Evolutionary conservation across 2,888 invertebrate genomes (phyloP).

Genomic region (Troides helena): DNA sequence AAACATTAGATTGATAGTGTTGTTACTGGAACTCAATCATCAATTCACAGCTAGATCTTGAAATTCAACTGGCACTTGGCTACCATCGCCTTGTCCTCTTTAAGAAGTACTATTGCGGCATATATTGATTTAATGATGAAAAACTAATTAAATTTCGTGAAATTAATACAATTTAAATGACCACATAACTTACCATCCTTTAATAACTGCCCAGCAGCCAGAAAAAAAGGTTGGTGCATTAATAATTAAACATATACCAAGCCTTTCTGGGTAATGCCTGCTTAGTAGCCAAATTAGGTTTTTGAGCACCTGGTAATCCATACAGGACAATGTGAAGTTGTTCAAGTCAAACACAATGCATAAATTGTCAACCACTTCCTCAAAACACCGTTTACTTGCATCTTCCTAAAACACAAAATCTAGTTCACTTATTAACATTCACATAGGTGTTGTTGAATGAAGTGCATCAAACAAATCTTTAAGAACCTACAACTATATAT

Average conservation of each 20-base stretch:
- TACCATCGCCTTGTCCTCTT: too few relatives aligned
- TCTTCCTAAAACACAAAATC: constrained; percentile 78
- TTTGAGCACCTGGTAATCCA: constrained; percentile 90
- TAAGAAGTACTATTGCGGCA: too few relatives aligned
- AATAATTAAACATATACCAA: constrained; percentile 87
- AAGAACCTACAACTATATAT: too few relatives aligned
- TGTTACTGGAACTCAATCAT: too few relatives aligned
- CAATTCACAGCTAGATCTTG: too few relatives aligned
- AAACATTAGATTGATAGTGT: too few relatives aligned
- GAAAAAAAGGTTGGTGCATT: constrained; percentile 88
- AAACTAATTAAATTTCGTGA: too few relatives aligned
- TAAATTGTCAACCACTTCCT: constrained; percentile 88
- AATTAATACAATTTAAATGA: too few relatives aligned
- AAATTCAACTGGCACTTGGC: too few relatives aligned
- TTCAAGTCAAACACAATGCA: constrained; percentile 90
- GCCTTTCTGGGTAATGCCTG: constrained; percentile 88
- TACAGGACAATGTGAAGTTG: constrained; percentile 86
- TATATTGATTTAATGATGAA: too few relatives aligned
- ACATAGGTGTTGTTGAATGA: neutral
- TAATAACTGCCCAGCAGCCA: constrained; percentile 88
- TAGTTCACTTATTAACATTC: neutral
- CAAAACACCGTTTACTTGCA: constrained; percentile 88
- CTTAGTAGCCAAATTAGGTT: constrained; percentile 89
- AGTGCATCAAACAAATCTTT: too few relatives aligned
- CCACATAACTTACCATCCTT: constrained; percentile 81